Conservation (phyloP, 2,888 invertebrate genomes). For the Taphrorychus bicolor region DNA sequence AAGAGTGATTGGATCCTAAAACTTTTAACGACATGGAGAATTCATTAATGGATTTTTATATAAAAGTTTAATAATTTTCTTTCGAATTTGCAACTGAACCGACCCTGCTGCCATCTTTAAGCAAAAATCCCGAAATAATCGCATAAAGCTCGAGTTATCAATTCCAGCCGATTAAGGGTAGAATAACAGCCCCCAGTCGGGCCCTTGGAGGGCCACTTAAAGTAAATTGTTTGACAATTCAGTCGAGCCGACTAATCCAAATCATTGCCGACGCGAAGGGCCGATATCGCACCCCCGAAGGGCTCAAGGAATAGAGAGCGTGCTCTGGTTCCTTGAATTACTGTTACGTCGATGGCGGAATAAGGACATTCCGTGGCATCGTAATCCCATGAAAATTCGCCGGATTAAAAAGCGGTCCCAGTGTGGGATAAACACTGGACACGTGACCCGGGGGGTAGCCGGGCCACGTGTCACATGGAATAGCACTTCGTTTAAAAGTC, state of each 20-base stretch:
- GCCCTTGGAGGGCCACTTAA: constrained; percentile 41
- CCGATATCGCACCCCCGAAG: constrained; percentile 17
- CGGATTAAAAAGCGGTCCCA: constrained; percentile 41
- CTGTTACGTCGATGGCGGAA: too few relatives aligned
- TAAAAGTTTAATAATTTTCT: too few relatives aligned
- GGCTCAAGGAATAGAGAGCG: too few relatives aligned
- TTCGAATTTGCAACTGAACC: too few relatives aligned
- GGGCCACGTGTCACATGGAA: constrained; percentile 36
- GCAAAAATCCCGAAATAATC: neutral
- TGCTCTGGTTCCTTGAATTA: too few relatives aligned
- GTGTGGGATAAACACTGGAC: constrained; percentile 38
- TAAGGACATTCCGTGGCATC: neutral
- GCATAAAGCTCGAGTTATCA: constrained; percentile 18
- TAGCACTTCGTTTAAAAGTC: constrained; percentile 42
- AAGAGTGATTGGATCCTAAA: too few relatives aligned
- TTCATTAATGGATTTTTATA: too few relatives aligned
- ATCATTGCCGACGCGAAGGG: constrained; percentile 34
- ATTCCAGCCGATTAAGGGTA: constrained; percentile 37
- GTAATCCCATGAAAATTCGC: neutral
- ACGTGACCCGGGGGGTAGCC: constrained; percentile 34
- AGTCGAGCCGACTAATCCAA: constrained; percentile 40
- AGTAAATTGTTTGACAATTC: constrained; percentile 42
- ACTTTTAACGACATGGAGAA: too few relatives aligned
- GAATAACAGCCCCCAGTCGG: constrained; percentile 40
- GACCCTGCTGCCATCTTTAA: neutral